Conservation (phyloP, 35 echinoderm and acorn worm genomes). For the Apostichopus japonicus region DNA sequence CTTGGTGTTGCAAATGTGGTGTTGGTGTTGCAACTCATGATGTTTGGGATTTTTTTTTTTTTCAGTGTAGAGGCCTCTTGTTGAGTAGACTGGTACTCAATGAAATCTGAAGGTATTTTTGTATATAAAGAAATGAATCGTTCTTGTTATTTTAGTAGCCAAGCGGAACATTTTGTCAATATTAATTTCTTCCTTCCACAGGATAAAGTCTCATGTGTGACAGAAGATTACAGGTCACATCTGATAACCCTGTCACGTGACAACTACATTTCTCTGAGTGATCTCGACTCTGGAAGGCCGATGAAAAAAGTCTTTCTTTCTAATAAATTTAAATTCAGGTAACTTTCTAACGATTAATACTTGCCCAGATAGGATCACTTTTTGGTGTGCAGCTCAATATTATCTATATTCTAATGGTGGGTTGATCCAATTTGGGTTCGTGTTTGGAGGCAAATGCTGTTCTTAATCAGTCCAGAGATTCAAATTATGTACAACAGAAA, state of each 20-base stretch:
- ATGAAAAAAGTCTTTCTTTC: slow-evolving; percentile 47
- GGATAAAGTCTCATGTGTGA: slow-evolving; percentile 8
- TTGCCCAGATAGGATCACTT: background rate
- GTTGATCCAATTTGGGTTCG: too few relatives aligned
- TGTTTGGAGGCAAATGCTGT: background rate
- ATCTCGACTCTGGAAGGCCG: slow-evolving; percentile 26
- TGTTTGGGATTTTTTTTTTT: too few relatives aligned
- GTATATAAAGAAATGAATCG: too few relatives aligned
- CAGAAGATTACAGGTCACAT: slow-evolving; percentile 48
- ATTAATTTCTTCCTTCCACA: background rate
- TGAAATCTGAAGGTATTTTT: too few relatives aligned
- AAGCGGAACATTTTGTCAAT: background rate
- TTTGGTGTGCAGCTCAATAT: background rate
- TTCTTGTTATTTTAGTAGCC: too few relatives aligned
- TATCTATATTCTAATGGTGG: too few relatives aligned
- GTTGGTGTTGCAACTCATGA: too few relatives aligned
- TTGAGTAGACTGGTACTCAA: too few relatives aligned
- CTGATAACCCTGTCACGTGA: slow-evolving; percentile 30
- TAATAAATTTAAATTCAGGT: slow-evolving; percentile 53
- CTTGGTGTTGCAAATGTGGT: too few relatives aligned
- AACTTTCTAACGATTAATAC: background rate
- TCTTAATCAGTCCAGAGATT: too few relatives aligned
- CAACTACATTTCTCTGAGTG: slow-evolving; percentile 16
- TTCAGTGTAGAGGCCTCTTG: too few relatives aligned
- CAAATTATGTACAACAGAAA: too few relatives aligned